Percentiles rank a stretch among this genome's conserved stretches.
These are phyloP conservation scores for Platycercus adscitus DNA, from an alignment of 2,113 vertebrate species.

Conservation along the genomic window DNA sequence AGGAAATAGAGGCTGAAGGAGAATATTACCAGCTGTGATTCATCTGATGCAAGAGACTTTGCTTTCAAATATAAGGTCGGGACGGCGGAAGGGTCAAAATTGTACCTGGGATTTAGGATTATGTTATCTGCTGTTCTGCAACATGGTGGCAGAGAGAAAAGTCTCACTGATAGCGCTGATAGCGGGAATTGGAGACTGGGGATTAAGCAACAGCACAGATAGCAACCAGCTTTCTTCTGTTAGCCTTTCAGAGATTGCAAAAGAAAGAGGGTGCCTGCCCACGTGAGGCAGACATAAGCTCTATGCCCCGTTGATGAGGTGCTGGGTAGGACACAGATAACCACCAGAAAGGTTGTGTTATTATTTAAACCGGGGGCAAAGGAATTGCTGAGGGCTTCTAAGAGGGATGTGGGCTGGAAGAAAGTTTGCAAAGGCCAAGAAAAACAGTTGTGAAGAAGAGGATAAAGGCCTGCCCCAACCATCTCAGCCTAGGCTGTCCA, in stretches of 20 bases:
- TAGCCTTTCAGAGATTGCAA: slow-evolving; percentile 2
- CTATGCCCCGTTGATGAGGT: neutral
- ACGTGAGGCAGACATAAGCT: slow-evolving; percentile 2
- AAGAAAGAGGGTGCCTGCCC: neutral
- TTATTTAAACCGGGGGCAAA: neutral
- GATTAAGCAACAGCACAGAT: slow-evolving; percentile 61
- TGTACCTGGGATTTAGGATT: slow-evolving; percentile 69
- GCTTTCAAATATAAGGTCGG: slow-evolving; percentile 48
- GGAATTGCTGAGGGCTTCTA: neutral
- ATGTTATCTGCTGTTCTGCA: slow-evolving; percentile 67
- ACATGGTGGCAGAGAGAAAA: slow-evolving; percentile 65
- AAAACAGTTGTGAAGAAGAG: neutral
- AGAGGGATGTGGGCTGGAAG: neutral
- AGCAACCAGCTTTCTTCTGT: slow-evolving; percentile 47
- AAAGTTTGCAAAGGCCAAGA: neutral
- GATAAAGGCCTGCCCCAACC: neutral
- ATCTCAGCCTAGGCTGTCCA: neutral
- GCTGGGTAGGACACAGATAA: neutral
- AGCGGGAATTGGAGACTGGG: slow-evolving; percentile 43
- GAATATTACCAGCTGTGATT: slow-evolving; percentile 40
- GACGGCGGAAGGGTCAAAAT: neutral
- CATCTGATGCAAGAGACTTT: slow-evolving; percentile 49
- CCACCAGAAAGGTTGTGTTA: neutral
- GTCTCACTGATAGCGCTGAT: slow-evolving; percentile 41
- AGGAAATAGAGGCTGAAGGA: slow-evolving; percentile 14